A percentile compares a stretch with the other conserved stretches of the same genome.
These are phyloP conservation scores for Sinella curviseta DNA, from an alignment of 1,140 invertebrate species.

Conservation along the genomic window DNA sequence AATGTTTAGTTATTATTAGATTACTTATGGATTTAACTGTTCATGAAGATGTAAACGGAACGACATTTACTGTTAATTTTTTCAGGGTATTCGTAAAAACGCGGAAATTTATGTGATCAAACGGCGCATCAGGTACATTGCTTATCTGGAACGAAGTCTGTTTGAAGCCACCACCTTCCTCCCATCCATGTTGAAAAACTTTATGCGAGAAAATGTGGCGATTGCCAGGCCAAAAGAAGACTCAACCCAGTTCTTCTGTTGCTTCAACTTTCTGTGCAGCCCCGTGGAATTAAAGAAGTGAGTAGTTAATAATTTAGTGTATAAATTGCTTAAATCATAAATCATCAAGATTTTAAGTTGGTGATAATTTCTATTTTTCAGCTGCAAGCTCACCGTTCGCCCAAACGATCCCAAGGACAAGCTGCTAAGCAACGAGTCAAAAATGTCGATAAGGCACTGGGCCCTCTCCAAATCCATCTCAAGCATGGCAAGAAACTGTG, in stretches of 20 bases:
- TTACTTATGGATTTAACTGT: no score
- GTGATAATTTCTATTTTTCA: constrained; percentile 1
- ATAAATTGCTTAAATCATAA: no score
- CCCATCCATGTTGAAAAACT: constrained; percentile 23
- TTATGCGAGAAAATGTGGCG: constrained; percentile 26
- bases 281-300: background rate
- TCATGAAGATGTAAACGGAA: background rate
- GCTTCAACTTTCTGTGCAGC: background rate
- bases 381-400: background rate
- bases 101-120: constrained; percentile 42
- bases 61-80: background rate
- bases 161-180: constrained; percentile 29
- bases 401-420: constrained; percentile 27
- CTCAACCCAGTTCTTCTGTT: background rate
- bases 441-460: constrained; percentile 34
- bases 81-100: constrained; percentile 38
- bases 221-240: constrained; percentile 11
- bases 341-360: background rate
- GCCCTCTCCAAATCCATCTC: background rate
- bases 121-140: constrained; percentile 41
- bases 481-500: background rate
- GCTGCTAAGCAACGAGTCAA: constrained; percentile 25
- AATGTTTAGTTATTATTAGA: background rate
- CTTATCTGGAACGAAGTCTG: constrained; percentile 38
- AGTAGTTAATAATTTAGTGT: no score